phyloP scores from a whole-genome alignment of 1,140 invertebrate species.

The Drosophila hydei region DNA sequence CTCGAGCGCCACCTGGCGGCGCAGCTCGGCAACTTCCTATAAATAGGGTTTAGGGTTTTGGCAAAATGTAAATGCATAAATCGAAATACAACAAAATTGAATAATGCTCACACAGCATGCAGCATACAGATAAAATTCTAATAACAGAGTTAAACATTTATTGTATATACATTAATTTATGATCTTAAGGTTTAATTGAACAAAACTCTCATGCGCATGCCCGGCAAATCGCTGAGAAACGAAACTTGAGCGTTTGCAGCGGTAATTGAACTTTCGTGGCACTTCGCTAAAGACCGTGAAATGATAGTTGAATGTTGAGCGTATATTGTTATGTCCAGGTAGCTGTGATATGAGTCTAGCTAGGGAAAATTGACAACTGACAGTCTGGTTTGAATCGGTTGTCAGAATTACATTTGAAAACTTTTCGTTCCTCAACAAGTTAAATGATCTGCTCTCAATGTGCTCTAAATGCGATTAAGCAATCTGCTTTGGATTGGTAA shows the following conservation, averaged over 20 bases:
- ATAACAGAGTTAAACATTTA: not conserved
- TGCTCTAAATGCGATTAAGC: conserved; percentile 68
- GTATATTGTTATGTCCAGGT: not conserved
- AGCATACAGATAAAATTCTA: not conserved
- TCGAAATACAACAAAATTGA: conserved; percentile 48
- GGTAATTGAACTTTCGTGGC: not conserved
- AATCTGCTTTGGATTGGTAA: conserved; percentile 57
- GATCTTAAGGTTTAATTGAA: not conserved
- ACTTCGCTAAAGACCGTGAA: not conserved
- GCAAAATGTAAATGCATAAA: conserved; percentile 60
- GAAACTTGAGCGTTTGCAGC: conserved; percentile 5
- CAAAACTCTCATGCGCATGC: conserved; percentile 26
- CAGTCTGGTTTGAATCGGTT: conserved; percentile 23
- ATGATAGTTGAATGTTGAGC: not conserved
- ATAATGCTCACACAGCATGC: conserved; percentile 30
- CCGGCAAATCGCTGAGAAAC: conserved; percentile 3
- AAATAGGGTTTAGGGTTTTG: conserved; percentile 70
- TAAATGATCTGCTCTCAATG: conserved; percentile 51
- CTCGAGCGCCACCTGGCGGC: conserved; percentile 83
- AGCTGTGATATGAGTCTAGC: too few species aligned
- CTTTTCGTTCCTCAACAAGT: conserved; percentile 4
- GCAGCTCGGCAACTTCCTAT: conserved; percentile 84
- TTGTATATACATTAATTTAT: conserved; percentile 2
- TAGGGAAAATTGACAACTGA: not conserved
- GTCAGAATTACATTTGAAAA: conserved; percentile 14